Conservation (phyloP, 2,797 vertebrate genomes). For the Aeoliscus strigatus region DNA sequence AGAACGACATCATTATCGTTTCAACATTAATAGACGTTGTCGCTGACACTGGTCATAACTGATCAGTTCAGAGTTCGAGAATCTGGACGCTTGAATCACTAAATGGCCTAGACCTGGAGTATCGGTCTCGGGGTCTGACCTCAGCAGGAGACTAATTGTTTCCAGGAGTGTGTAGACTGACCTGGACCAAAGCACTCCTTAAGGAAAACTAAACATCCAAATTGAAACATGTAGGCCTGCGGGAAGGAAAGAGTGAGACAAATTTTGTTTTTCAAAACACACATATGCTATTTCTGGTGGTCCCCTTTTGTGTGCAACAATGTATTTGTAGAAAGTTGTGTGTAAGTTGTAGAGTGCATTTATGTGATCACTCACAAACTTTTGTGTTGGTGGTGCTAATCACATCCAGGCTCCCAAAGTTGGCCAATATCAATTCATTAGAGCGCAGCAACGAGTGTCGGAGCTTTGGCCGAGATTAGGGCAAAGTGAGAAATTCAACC, state of each 20-base stretch:
- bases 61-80: neutral
- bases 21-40: neutral
- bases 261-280: conserved; percentile 37
- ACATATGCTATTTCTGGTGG: conserved; percentile 20
- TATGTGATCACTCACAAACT: conserved; percentile 21
- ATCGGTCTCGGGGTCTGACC: conserved; percentile 26
- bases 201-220: conserved; percentile 31
- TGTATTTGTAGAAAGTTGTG: neutral
- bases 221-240: conserved; percentile 8
- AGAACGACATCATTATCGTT: no score
- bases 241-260: conserved; percentile 10
- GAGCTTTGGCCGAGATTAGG: conserved; percentile 68
- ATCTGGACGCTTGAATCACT: conserved; percentile 4
- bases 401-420: conserved; percentile 62
- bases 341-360: conserved; percentile 12
- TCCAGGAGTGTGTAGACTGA: conserved; percentile 25
- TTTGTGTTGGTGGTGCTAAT: conserved; percentile 58
- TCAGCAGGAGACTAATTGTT: conserved; percentile 41
- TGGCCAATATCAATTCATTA: conserved; percentile 71
- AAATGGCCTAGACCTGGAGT: conserved; percentile 11
- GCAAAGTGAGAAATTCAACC: conserved; percentile 68
- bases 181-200: conserved; percentile 9
- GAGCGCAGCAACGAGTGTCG: conserved; percentile 40
- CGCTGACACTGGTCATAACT: conserved; percentile 3
- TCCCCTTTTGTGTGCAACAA: neutral